These are phyloP conservation scores for Acomys russatus DNA, from an alignment of 2,797 vertebrate species.

Conservation along the genomic window DNA sequence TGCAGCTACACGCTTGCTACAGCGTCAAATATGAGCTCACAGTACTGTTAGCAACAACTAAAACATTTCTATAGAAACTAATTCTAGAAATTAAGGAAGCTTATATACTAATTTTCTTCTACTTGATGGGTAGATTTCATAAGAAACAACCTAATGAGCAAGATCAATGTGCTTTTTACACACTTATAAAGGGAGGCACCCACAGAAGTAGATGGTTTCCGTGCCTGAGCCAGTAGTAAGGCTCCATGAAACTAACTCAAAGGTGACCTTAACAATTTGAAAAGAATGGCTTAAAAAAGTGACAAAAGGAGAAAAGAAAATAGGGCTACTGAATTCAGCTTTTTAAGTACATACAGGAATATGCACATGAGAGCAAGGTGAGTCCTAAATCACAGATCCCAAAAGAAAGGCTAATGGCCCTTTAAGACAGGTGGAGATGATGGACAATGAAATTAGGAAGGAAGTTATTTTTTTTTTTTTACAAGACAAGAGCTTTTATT, in stretches of 20 bases:
- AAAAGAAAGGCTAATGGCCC: not conserved
- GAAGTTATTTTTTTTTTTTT: not conserved
- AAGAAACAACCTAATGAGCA: not conserved
- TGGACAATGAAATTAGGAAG: not conserved
- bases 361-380: not conserved
- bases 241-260: not conserved
- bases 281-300: not conserved
- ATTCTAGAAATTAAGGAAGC: conserved; percentile 58
- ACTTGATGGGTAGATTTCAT: conserved; percentile 38
- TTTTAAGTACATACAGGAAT: not conserved
- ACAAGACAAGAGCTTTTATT: not conserved
- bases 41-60: conserved; percentile 71
- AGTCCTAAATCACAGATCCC: not conserved
- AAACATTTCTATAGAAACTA: conserved; percentile 70
- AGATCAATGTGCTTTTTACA: conserved; percentile 16
- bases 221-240: not conserved
- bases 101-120: conserved; percentile 49
- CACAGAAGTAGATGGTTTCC: not conserved
- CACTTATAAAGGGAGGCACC: conserved; percentile 34
- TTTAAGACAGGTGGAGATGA: not conserved
- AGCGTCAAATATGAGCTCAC: conserved; percentile 59
- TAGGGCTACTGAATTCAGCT: not conserved
- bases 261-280: not conserved
- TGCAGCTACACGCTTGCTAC: conserved; percentile 84
- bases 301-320: not conserved